Evolutionary conservation across 2,797 vertebrate genomes (phyloP).

Genomic region (Astyanax mexicanus): DNA sequence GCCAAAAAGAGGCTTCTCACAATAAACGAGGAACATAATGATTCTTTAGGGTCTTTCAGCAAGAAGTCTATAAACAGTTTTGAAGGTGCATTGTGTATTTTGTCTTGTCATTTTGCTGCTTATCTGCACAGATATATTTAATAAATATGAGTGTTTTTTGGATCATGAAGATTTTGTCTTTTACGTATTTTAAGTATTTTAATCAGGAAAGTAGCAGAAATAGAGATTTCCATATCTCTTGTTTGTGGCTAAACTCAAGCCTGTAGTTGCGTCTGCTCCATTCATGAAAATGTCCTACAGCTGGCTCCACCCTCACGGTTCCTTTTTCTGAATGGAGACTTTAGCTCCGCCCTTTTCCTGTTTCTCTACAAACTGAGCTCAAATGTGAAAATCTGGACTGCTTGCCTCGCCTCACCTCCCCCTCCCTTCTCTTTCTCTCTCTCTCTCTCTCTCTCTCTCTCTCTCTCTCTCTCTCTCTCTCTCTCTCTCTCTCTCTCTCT

Average conservation of each 20-base stretch:
- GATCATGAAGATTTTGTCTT: neutral
- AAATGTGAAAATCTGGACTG: slow-evolving; percentile 72
- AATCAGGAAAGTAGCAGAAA: neutral
- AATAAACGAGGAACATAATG: neutral
- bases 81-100: neutral
- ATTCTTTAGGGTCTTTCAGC: neutral
- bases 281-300: slow-evolving; percentile 61
- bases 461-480: slow-evolving; percentile 36
- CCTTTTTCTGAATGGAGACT: slow-evolving; percentile 75
- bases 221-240: slow-evolving; percentile 8
- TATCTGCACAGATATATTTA: neutral
- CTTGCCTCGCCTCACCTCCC: slow-evolving; percentile 7
- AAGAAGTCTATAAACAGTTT: neutral
- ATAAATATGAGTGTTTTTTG: neutral
- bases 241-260: slow-evolving; percentile 26
- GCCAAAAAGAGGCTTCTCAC: neutral
- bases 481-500: slow-evolving; percentile 40
- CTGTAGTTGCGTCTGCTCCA: slow-evolving; percentile 43
- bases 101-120: neutral
- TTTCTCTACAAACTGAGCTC: slow-evolving; percentile 77
- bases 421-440: slow-evolving; percentile 39
- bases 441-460: slow-evolving; percentile 34
- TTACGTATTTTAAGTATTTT: neutral
- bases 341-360: slow-evolving; percentile 82
- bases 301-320: slow-evolving; percentile 57